Evolutionary conservation across 2,113 vertebrate genomes (phyloP), one percentile per base, ranked within the genome.

Genomic region (Pachypanchax playfairii): DNA sequence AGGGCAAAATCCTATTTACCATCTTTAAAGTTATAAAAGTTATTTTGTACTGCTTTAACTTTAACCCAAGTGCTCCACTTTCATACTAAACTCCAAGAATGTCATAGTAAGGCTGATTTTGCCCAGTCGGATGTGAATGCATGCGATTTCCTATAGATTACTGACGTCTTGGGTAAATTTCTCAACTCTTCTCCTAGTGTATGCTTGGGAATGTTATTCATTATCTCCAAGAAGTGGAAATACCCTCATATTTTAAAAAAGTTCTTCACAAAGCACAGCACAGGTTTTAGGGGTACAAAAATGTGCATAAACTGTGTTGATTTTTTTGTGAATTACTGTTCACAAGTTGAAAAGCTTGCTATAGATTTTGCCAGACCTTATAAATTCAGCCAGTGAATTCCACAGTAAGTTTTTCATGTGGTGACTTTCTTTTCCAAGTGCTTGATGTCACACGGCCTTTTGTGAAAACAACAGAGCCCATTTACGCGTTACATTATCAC

Each of bases 401-500:
- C 6, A 15, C 42, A 18, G 7, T 47, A 18, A 49, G 28, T 65
- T 67, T 71, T 17, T 24, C 46, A 35, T 38, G 6, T 3, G 18
- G 12, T 29, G 11, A 54, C 56, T 61, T 31, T 51, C 29, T 56
- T 1, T 10, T 41, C 20, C 12, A 5, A 2, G 29, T 68, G 11
- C 25, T 33, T 31, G 25, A 51, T 36, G 21, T 28, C 20, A 46
- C 36, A 43, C 31, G 70, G 44, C 44, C 50, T 39, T 52, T 44
- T 58, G 11, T 6, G 2, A 4, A 61, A 70, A 70, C 65, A 72
- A 72, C 24, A 12, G n/a, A 39, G 49, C 46, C 10, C 52, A 5
- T 43, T 49, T 67, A 61, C 57, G 29, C 48, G 20, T 72, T 73
- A 55, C 64, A 54, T 56, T 65, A 70, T 60, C 39, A 63, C 47